Conservation (phyloP, 37 sponge, comb jelly and placozoan species). For the Axinella damicornis region DNA sequence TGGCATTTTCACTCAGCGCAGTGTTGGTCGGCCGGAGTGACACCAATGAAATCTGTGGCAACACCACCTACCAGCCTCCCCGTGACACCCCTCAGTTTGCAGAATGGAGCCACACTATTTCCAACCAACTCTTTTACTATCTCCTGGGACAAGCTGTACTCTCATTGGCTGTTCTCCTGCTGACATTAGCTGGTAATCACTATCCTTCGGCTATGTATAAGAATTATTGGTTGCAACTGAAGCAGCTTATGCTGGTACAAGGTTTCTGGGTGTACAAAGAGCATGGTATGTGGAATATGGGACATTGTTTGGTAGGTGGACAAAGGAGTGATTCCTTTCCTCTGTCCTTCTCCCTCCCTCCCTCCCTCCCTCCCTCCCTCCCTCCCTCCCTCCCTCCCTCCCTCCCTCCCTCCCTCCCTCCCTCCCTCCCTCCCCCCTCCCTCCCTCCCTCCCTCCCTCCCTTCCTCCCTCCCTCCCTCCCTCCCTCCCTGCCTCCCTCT, state of each 20-base stretch:
- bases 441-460: background rate
- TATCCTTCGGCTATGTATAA: no score
- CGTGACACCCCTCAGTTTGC: background rate
- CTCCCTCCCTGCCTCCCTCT: background rate
- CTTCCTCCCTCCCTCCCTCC: background rate
- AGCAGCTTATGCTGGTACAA: no score
- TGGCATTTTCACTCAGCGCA: constrained; percentile 10
- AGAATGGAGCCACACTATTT: background rate
- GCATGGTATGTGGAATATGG: no score
- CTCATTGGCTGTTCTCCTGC: background rate
- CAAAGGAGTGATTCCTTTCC: no score
- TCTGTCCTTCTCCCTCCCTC: background rate
- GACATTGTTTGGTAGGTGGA: no score
- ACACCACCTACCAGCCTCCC: background rate
- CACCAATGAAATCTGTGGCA: constrained; percentile 5
- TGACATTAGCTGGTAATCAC: background rate
- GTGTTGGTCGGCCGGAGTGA: background rate
- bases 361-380: background rate
- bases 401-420: constrained; percentile 5
- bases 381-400: background rate
- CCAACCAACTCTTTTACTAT: constrained; percentile 35
- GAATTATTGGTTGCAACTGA: no score
- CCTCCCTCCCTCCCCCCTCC: background rate
- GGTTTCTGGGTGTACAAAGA: no score
- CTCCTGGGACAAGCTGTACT: constrained; percentile 5